These are phyloP conservation scores for Henicopernis longicauda DNA, from an alignment of 2,113 vertebrate genomes.

Conservation along the genomic window DNA sequence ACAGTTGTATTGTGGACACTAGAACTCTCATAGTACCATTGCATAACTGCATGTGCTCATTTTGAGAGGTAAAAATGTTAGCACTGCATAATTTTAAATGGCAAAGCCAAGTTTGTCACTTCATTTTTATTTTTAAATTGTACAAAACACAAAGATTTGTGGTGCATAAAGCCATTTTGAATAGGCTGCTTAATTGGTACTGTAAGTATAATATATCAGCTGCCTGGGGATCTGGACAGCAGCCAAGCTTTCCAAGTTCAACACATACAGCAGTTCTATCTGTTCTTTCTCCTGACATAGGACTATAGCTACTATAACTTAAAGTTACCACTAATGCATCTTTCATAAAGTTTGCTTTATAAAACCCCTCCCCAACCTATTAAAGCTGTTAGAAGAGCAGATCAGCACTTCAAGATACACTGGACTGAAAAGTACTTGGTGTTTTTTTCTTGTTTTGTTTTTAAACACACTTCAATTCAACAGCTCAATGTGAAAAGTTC, in stretches of 20 bases:
- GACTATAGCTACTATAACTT: not conserved
- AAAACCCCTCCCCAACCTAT: not conserved
- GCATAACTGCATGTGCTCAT: not conserved
- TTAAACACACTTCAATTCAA: not conserved
- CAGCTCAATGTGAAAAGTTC: not conserved
- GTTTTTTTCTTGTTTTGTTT: not conserved
- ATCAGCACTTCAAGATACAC: not conserved
- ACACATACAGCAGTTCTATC: not conserved
- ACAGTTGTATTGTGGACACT: not conserved
- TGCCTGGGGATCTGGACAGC: not conserved
- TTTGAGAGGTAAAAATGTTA: not conserved
- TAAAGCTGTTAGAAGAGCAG: not conserved
- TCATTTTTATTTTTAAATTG: conserved; percentile 5
- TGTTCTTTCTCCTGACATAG: not conserved
- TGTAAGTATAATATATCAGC: not conserved
- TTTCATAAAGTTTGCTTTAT: not conserved
- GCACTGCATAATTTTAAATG: not conserved
- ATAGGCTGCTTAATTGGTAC: conserved; percentile 4
- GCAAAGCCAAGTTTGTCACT: not conserved
- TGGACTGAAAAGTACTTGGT: not conserved
- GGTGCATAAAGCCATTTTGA: not conserved
- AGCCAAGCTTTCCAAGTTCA: not conserved
- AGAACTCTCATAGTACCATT: not conserved
- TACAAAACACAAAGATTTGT: not conserved
- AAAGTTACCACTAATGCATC: not conserved